These are phyloP conservation scores for Mugil cephalus DNA, from an alignment of 2,113 vertebrate genomes.

Conservation along the genomic window DNA sequence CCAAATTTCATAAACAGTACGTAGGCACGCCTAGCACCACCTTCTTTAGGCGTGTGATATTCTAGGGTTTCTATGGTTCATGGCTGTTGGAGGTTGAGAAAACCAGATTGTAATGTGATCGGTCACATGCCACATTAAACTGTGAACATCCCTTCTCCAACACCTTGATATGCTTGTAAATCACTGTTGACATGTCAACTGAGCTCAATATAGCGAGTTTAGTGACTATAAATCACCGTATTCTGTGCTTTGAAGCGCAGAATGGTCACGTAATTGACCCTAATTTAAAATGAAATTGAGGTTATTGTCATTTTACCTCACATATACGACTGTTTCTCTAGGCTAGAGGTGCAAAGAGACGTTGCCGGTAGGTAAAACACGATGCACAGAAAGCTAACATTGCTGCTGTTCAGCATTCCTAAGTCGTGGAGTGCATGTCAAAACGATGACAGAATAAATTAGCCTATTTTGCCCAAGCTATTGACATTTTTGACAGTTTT, in stretches of 20 bases:
- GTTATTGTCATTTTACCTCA: not conserved
- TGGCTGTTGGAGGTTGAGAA: conserved; percentile 58
- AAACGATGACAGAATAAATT: too few species aligned
- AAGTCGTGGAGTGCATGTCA: too few species aligned
- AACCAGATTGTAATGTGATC: conserved; percentile 65
- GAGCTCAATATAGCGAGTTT: not conserved
- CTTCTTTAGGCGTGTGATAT: conserved; percentile 35
- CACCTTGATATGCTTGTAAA: conserved; percentile 67
- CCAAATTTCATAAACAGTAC: conserved; percentile 4
- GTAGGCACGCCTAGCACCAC: conserved; percentile 38
- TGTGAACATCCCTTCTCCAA: conserved; percentile 51
- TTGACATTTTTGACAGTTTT: too few species aligned
- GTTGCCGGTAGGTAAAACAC: too few species aligned
- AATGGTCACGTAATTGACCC: not conserved
- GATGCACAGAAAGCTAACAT: too few species aligned
- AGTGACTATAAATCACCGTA: conserved; percentile 1
- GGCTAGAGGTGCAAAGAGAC: too few species aligned
- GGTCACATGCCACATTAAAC: conserved; percentile 71
- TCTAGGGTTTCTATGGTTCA: conserved; percentile 41
- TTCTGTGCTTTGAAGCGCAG: not conserved
- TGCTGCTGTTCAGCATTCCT: too few species aligned
- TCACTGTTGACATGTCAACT: conserved; percentile 49
- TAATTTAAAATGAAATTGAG: too few species aligned
- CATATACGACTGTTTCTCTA: too few species aligned
- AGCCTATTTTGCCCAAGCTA: too few species aligned